These are phyloP conservation scores for Anodontia alba DNA, from an alignment of 2,888 invertebrate species.

Conservation along the genomic window DNA sequence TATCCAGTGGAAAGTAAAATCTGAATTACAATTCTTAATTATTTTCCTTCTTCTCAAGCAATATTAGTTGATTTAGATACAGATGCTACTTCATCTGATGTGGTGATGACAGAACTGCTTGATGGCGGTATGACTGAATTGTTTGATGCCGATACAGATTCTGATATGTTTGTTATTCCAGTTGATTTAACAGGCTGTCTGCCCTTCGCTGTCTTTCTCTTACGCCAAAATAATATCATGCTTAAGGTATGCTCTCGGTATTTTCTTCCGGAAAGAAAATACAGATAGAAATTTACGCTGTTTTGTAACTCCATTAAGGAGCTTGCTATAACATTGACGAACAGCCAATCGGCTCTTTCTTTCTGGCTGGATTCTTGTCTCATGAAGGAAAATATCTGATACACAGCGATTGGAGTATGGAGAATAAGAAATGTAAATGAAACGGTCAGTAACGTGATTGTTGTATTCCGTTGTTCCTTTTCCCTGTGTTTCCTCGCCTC, in stretches of 20 bases:
- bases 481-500: not conserved
- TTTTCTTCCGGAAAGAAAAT: not conserved
- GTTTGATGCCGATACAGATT: too few relatives aligned
- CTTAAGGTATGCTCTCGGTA: not conserved
- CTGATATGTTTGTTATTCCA: too few relatives aligned
- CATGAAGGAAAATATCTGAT: not conserved
- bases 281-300: not conserved
- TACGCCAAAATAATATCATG: not conserved
- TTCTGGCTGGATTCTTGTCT: not conserved
- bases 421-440: not conserved
- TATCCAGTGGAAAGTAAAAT: too few relatives aligned
- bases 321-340: not conserved
- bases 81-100: too few relatives aligned
- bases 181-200: too few relatives aligned
- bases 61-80: too few relatives aligned
- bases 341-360: not conserved
- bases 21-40: too few relatives aligned
- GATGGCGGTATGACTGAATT: too few relatives aligned
- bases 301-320: not conserved
- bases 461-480: not conserved
- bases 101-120: too few relatives aligned
- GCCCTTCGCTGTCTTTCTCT: not conserved
- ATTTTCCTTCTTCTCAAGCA: too few relatives aligned
- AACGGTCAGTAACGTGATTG: not conserved
- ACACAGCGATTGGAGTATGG: not conserved